These are phyloP conservation scores for Myodes glareolus DNA, from an alignment of 2,113 vertebrate species.

Conservation along the genomic window DNA sequence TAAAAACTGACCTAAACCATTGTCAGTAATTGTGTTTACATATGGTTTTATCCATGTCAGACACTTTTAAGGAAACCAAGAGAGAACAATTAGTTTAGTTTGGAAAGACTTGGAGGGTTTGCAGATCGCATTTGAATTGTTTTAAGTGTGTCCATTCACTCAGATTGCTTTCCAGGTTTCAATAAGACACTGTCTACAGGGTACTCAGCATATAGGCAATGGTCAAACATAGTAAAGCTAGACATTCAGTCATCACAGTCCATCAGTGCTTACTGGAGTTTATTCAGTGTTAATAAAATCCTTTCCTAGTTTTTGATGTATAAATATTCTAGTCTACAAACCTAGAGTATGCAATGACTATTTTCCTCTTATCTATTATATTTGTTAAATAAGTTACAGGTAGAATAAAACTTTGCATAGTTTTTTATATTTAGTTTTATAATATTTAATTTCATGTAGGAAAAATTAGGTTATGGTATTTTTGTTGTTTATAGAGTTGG, in stretches of 20 bases:
- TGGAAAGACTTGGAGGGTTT: neutral
- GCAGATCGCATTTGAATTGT: conserved; percentile 16
- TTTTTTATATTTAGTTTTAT: conserved; percentile 49
- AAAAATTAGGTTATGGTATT: conserved; percentile 53
- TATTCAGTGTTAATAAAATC: neutral
- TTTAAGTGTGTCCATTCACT: neutral
- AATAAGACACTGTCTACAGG: neutral
- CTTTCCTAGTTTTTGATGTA: conserved; percentile 42
- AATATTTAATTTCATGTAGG: conserved; percentile 28
- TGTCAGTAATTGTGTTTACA: neutral
- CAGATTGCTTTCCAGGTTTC: neutral
- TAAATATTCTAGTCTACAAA: neutral
- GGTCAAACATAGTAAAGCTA: neutral
- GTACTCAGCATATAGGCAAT: neutral
- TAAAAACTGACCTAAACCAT: conserved; percentile 19
- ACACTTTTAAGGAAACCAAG: neutral
- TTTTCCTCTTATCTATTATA: neutral
- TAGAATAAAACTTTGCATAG: neutral
- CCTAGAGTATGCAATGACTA: neutral
- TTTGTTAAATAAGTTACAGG: conserved; percentile 45
- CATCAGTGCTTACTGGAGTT: neutral
- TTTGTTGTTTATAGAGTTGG: conserved; percentile 89
- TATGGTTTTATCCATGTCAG: neutral
- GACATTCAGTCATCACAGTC: neutral
- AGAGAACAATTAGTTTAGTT: conserved; percentile 7